A percentile compares a stretch with the other conserved stretches of the same genome.
These are phyloP conservation scores for Miichthys miiuy DNA, from an alignment of 2,797 vertebrate species.

Conservation along the genomic window DNA sequence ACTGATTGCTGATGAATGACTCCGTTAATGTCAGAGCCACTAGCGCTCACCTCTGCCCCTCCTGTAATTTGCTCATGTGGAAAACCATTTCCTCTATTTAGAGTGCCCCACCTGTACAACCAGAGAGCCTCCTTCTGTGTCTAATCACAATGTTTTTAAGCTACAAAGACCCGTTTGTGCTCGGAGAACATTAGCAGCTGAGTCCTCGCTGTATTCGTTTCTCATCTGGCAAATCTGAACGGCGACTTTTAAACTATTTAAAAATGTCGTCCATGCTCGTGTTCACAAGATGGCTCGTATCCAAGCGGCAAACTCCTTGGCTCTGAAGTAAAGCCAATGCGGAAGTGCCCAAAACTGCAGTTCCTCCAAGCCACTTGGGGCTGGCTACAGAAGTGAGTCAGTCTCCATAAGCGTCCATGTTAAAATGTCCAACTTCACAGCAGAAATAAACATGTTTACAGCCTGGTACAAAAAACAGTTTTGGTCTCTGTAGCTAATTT, in stretches of 20 bases:
- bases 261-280: constrained; percentile 5
- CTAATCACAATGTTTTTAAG: constrained; percentile 21
- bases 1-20: constrained; percentile 45
- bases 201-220: constrained; percentile 20
- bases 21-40: constrained; percentile 47
- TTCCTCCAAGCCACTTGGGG: no score
- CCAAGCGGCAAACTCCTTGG: not conserved
- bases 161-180: constrained; percentile 46
- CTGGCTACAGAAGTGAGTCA: no score
- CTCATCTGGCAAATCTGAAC: constrained; percentile 31
- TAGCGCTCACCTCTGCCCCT: constrained; percentile 44
- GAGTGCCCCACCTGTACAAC: constrained; percentile 41
- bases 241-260: constrained; percentile 19
- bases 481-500: no score
- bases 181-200: constrained; percentile 26
- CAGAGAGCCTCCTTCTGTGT: constrained; percentile 16
- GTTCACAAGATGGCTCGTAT: not conserved
- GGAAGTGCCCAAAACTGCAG: no score
- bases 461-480: no score
- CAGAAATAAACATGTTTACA: no score
- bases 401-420: no score
- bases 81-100: constrained; percentile 65
- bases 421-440: no score
- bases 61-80: constrained; percentile 52
- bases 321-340: no score